Base-by-base conservation (phyloP, 2,797 vertebrate genomes). In the Rhinatrema bivittatum region DNA sequence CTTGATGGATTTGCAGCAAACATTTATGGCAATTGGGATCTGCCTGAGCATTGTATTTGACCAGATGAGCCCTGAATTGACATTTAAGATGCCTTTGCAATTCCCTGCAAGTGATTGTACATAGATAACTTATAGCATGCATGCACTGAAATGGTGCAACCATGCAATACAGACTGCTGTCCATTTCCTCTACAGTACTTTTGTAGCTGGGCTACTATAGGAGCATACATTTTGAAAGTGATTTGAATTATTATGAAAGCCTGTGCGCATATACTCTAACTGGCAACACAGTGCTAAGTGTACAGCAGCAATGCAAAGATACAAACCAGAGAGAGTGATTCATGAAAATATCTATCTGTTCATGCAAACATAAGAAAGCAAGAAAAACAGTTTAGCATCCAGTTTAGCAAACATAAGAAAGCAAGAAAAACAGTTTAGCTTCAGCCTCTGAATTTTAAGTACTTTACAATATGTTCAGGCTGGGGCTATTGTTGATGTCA, bases 111-210 rank as follows among this genome's bases (percentile, higher is more conserved):
- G n/a, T n/a, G n/a, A n/a, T n/a, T n/a, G n/a, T n/a, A n/a, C n/a
- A 49, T 39, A 21, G 33, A 34, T 13, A 12, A 16, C 9, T 4
- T 3, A 29, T 47, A 47, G 21, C 9, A 28, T 39, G 36, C 60
- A 52, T 48, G 52, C 56, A 54, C 46, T 28, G n/a, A 30, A 16
- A n/a, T 8, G 0, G 25, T 46, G 24, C 48, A 42, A 13, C 12
- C 60, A 48, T 50, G 43, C 37, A 36, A 2, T 21, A 7, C 10
- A 15, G 14, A 5, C 1, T 3, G 16, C 5, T 3, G 17, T 18
- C 28, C 4, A 2, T 17, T 3, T 29, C 2, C 12, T 2, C 21
- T 39, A 5, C 4, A 1, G 0, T 30, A 34, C 8, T 21, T 11
- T 17, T 25, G 22, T 20, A 7, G 5, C 11, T 36, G 18, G 10